These are phyloP conservation scores for Chrysolina americana DNA, from an alignment of 2,888 invertebrate genomes.

Conservation along the genomic window DNA sequence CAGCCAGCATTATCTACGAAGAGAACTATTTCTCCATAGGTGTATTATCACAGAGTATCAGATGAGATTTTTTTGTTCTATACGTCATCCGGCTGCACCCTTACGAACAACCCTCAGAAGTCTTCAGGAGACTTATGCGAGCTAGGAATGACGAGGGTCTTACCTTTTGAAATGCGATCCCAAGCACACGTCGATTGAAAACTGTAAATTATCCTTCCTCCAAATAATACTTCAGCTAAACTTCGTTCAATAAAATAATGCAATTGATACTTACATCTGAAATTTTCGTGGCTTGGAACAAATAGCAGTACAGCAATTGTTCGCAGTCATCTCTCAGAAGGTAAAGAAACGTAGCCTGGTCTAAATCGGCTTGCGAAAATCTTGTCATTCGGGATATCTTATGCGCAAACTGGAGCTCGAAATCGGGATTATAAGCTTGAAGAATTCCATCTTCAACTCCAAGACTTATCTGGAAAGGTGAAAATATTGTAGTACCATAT, in stretches of 20 bases:
- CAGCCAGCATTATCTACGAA: no score
- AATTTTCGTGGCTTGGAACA: conserved; percentile 78
- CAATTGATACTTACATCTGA: conserved; percentile 77
- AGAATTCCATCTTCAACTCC: conserved; percentile 80
- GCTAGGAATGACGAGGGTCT: no score
- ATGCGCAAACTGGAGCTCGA: conserved; percentile 79
- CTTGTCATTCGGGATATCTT: conserved; percentile 76
- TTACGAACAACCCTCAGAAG: no score
- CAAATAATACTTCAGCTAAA: no score
- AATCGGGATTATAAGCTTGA: conserved; percentile 80
- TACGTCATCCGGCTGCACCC: no score
- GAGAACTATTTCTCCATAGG: no score
- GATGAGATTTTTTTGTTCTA: no score
- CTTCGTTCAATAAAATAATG: background rate
- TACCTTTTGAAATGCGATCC: no score
- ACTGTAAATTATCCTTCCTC: no score
- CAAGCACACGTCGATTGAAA: no score
- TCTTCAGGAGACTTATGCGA: no score
- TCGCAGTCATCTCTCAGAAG: conserved; percentile 81
- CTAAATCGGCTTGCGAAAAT: conserved; percentile 68
- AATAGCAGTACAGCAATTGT: conserved; percentile 81
- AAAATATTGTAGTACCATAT: conserved; percentile 14
- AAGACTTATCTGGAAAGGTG: conserved; percentile 77
- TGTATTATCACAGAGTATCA: no score
- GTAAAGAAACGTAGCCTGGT: conserved; percentile 77